Percentiles rank a stretch among this genome's conserved stretches.
phyloP scores from a whole-genome alignment of 2,113 vertebrate species.

The Australoheros scitulus region DNA sequence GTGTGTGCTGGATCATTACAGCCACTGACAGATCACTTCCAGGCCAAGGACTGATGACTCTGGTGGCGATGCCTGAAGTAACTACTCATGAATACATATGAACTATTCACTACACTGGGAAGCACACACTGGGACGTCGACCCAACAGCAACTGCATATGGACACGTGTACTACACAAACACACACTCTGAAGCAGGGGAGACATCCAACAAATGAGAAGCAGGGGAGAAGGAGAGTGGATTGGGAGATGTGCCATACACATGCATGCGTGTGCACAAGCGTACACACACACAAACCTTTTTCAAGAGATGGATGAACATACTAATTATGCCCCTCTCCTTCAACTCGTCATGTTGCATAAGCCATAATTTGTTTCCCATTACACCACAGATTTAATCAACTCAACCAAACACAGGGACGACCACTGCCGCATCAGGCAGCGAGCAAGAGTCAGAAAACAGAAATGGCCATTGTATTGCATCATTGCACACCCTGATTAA shows the following conservation, averaged over 20 bases:
- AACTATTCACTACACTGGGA: constrained; percentile 14
- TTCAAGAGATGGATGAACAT: constrained; percentile 56
- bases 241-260: constrained; percentile 10
- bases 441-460: constrained; percentile 10
- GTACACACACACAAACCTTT: constrained; percentile 13
- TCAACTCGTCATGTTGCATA: constrained; percentile 64
- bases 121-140: constrained; percentile 14
- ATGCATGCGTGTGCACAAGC: too few relatives aligned
- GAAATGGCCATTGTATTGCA: not conserved
- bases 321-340: constrained; percentile 56
- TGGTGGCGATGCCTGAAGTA: constrained; percentile 31
- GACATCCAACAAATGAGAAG: constrained; percentile 32
- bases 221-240: constrained; percentile 9
- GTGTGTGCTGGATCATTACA: constrained; percentile 31
- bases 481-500: constrained; percentile 7
- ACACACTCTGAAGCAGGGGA: not conserved
- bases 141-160: not conserved
- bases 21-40: constrained; percentile 46
- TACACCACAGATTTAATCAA: constrained; percentile 71
- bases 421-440: not conserved
- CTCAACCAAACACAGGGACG: constrained; percentile 37
- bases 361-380: constrained; percentile 73
- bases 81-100: constrained; percentile 60
- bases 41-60: constrained; percentile 54
- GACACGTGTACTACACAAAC: not conserved